These are phyloP conservation scores for Hippoglossus stenolepis DNA, from an alignment of 2,113 vertebrate genomes.

Conservation along the genomic window DNA sequence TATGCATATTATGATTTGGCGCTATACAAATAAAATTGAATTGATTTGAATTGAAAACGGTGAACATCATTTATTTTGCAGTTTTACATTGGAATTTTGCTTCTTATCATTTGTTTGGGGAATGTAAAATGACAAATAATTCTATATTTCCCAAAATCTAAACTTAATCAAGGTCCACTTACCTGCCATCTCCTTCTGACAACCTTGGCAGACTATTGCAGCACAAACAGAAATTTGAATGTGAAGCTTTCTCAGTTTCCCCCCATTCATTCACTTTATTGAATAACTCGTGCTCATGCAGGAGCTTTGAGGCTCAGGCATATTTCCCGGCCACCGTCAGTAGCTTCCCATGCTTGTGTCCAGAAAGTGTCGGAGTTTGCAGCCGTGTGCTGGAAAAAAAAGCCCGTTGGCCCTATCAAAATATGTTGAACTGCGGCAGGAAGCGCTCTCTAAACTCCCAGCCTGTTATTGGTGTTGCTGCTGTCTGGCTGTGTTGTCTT, in stretches of 20 bases:
- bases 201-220: neutral
- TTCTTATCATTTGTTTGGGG: too few relatives aligned
- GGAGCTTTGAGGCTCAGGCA: neutral
- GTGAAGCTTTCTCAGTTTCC: neutral
- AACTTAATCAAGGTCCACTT: neutral
- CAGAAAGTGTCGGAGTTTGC: conserved; percentile 22
- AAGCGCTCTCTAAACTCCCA: conserved; percentile 35
- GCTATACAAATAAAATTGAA: too few relatives aligned
- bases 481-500: conserved; percentile 63
- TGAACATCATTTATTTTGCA: too few relatives aligned
- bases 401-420: conserved; percentile 28
- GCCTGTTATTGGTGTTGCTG: conserved; percentile 28
- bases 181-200: too few relatives aligned
- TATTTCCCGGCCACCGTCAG: neutral
- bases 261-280: neutral
- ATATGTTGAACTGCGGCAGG: conserved; percentile 50
- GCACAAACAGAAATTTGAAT: neutral
- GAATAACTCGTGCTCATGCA: neutral
- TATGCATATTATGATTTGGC: too few relatives aligned
- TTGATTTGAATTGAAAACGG: too few relatives aligned
- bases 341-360: conserved; percentile 10
- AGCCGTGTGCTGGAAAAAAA: conserved; percentile 14
- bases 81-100: too few relatives aligned
- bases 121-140: neutral
- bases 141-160: neutral